phyloP scores from a whole-genome alignment of 2,113 vertebrate species.

The Brienomyrus brachyistius region DNA sequence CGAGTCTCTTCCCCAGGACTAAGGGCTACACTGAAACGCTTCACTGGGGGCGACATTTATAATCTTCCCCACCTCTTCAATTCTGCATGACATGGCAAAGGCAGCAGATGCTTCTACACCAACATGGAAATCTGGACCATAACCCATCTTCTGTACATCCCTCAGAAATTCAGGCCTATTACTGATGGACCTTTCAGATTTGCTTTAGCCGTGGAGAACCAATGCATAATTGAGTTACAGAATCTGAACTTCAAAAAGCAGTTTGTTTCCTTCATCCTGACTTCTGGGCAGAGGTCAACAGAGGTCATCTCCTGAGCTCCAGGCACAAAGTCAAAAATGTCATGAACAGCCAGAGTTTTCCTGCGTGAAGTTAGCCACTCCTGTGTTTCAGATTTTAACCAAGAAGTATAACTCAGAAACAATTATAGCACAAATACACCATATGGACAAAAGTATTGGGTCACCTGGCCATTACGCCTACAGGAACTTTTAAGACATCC shows the following conservation, averaged over 20 bases:
- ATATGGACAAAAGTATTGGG: neutral
- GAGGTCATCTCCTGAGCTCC: neutral
- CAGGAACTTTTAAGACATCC: neutral
- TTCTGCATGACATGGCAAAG: neutral
- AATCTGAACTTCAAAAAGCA: neutral
- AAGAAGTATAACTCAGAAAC: neutral
- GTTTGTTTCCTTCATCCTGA: neutral
- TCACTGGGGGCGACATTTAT: neutral
- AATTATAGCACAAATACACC: neutral
- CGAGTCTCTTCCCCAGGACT: neutral
- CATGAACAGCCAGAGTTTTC: neutral
- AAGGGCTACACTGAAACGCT: neutral
- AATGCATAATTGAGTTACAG: neutral
- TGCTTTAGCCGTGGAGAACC: neutral
- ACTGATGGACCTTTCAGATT: neutral
- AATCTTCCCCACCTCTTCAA: neutral
- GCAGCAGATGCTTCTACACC: neutral
- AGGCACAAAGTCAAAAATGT: neutral
- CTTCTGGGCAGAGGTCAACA: neutral
- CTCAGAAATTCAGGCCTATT: neutral
- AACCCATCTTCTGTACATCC: neutral
- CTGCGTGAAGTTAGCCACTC: neutral
- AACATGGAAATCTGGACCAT: neutral
- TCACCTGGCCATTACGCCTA: neutral
- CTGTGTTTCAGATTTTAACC: neutral